phyloP scores from a whole-genome alignment of 2,113 vertebrate species.

The Mustela lutreola region DNA sequence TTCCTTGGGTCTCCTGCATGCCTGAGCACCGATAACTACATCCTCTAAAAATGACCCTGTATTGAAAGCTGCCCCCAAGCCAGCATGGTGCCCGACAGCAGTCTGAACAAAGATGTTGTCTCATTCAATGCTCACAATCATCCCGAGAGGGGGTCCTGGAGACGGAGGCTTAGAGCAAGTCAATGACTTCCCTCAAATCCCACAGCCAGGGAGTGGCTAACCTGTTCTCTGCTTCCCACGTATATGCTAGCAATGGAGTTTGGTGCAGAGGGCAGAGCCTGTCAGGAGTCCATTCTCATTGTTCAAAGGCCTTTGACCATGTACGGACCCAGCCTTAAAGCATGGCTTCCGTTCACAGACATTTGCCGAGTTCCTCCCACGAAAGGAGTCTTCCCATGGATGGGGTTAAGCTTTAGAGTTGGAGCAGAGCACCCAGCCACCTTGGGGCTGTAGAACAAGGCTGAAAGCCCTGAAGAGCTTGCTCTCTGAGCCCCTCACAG shows the following conservation, averaged over 20 bases:
- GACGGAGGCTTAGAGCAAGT: neutral
- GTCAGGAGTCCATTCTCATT: neutral
- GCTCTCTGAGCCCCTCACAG: neutral
- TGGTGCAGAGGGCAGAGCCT: neutral
- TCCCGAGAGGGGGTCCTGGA: neutral
- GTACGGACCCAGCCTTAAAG: neutral
- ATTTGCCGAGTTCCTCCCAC: neutral
- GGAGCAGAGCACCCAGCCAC: neutral
- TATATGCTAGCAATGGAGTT: fast-evolving
- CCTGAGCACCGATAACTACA: neutral
- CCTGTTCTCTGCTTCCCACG: neutral
- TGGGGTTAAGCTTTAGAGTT: neutral
- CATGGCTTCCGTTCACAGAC: neutral
- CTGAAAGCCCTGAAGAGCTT: neutral
- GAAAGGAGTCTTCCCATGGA: neutral
- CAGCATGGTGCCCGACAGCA: neutral
- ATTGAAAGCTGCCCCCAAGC: neutral
- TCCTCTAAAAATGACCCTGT: neutral
- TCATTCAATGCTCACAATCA: neutral
- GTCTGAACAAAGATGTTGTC: neutral
- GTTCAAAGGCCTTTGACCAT: neutral
- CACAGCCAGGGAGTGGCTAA: neutral
- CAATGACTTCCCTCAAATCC: neutral
- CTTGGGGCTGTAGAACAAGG: neutral
- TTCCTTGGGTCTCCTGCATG: neutral